Evolutionary conservation across 1,140 invertebrate genomes (phyloP), one percentile per base, ranked within the genome.

Genomic region (Idris sp.): DNA sequence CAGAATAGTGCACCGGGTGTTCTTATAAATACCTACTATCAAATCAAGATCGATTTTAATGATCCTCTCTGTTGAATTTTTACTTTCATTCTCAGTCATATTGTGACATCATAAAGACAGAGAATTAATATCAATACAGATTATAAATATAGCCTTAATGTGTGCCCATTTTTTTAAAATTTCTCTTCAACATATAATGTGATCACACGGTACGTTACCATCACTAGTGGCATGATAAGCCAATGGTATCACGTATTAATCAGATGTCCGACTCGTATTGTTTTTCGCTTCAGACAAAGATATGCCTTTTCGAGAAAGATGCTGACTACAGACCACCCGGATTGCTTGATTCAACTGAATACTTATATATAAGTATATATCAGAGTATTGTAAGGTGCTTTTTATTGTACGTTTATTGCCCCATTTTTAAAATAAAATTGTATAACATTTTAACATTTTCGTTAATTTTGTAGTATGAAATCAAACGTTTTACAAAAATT

Each of bases 351-450:
- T 74, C 58, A 74, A 72, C 79, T 44, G 82, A 76, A 73, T 83
- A 83, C 81, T 79, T 83, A 86, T 85, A 81, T 81, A 81, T 79
- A n/a, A n/a, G n/a, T n/a, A n/a, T n/a, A n/a, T n/a, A n/a, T n/a
- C n/a, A n/a, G n/a, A n/a, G 75, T 54, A 75, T 61, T 30, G n/a
- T n/a, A 72, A 79, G 40, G 54, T 26, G 46, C 33, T 48, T 65
- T 69, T 64, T 69, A 77, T 73, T 69, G 48, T 51, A 31, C 44
- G 59, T 49, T 74, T 56, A 59, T 59, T 51, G 10, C 44, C 22
- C 36, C 46, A 73, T 65, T 59, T 51, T 51, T 26, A 22, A n/a
- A n/a, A n/a, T n/a, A n/a, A n/a, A n/a, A n/a, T n/a, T n/a, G n/a
- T n/a, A n/a, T n/a, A n/a, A n/a, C n/a, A n/a, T n/a, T n/a, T n/a